A percentile compares a stretch with the other conserved stretches of the same genome.
phyloP scores from a whole-genome alignment of 2,888 invertebrate genomes.

The Lobophora halterata region DNA sequence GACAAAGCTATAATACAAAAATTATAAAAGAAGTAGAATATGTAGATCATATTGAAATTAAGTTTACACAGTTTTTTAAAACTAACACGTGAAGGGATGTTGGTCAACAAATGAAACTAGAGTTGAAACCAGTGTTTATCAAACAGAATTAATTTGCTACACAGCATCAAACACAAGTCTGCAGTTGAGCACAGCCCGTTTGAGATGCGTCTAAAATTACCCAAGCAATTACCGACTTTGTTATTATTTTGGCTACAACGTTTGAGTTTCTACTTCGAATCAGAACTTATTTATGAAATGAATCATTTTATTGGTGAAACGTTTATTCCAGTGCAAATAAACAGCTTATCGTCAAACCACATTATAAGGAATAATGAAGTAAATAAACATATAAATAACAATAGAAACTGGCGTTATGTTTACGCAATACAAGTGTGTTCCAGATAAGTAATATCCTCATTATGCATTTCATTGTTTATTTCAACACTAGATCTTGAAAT shows the following conservation, averaged over 20 bases:
- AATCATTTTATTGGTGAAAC: conserved; percentile 11
- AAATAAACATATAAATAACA: conserved; percentile 6
- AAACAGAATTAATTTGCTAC: conserved; percentile 15
- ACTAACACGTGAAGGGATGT: too few relatives aligned
- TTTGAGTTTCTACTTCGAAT: too few relatives aligned
- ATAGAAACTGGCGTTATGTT: conserved; percentile 9
- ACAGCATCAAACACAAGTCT: conserved; percentile 8
- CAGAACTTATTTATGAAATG: too few relatives aligned
- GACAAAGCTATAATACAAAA: too few relatives aligned
- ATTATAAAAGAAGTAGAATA: too few relatives aligned
- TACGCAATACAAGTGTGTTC: conserved; percentile 13
- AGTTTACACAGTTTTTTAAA: too few relatives aligned
- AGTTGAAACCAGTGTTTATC: too few relatives aligned
- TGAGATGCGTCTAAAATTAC: conserved; percentile 5
- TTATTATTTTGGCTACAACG: conserved; percentile 10
- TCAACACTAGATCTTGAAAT: background rate
- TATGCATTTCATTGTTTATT: background rate
- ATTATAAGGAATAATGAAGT: conserved; percentile 5
- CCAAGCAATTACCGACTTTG: conserved; percentile 9
- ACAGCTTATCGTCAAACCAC: conserved; percentile 5
- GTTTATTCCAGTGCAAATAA: conserved; percentile 5
- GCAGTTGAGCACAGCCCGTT: too few relatives aligned
- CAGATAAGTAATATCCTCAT: conserved; percentile 7
- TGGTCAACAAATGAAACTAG: too few relatives aligned
- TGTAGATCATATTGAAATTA: too few relatives aligned